Evolutionary conservation across 2,113 vertebrate species (phyloP).

Genomic region (Zosterops hypoxanthus): DNA sequence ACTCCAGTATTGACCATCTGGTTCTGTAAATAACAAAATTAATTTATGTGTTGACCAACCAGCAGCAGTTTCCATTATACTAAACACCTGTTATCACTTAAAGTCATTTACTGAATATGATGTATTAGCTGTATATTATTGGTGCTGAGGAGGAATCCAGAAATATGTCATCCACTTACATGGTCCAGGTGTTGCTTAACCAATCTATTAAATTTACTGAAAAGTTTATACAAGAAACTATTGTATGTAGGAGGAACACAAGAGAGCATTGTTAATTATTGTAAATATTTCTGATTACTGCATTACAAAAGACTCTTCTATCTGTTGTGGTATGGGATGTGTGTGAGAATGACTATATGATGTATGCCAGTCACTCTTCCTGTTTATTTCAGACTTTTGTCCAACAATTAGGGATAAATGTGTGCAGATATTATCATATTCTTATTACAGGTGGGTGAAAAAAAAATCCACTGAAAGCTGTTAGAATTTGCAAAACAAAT

Average conservation of each 20-base stretch:
- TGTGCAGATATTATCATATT: not conserved
- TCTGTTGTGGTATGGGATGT: not conserved
- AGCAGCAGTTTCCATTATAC: constrained; percentile 56
- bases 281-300: constrained; percentile 4
- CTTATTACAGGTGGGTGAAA: not conserved
- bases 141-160: not conserved
- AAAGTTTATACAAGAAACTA: not conserved
- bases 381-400: not conserved
- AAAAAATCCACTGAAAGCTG: not conserved
- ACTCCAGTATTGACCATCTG: constrained; percentile 67
- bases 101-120: constrained; percentile 32
- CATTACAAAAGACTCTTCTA: not conserved
- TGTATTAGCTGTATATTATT: not conserved
- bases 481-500: not conserved
- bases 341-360: not conserved
- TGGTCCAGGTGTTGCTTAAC: constrained; percentile 11
- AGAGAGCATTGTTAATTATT: constrained; percentile 3
- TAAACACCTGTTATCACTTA: constrained; percentile 62
- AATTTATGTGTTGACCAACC: constrained; percentile 74
- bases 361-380: not conserved
- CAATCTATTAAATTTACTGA: not conserved
- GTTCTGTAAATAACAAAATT: constrained; percentile 67
- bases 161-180: constrained; percentile 24
- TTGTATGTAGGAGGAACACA: not conserved
- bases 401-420: not conserved